Percentiles rank a stretch among this genome's conserved stretches.
phyloP scores from a whole-genome alignment of 2,113 vertebrate species.

The Heterotilapia buettikoferi region DNA sequence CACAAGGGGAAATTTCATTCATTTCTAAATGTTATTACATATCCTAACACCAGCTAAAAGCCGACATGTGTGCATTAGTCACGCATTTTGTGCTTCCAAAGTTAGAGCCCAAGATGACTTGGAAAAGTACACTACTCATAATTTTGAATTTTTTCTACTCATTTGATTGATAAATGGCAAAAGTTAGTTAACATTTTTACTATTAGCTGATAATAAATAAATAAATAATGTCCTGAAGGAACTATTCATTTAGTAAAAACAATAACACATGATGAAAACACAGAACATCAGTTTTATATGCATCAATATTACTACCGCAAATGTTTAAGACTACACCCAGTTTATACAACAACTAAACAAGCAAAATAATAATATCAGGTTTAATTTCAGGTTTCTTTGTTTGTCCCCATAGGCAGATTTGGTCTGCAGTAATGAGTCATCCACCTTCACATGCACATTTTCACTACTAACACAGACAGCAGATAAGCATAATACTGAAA shows the following conservation, averaged over 20 bases:
- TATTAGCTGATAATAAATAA: not conserved
- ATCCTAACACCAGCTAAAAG: not conserved
- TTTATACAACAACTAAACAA: not conserved
- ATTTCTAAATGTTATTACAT: not conserved
- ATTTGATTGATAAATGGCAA: not conserved
- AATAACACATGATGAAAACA: not conserved
- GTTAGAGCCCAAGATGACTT: not conserved
- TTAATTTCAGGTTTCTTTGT: not conserved
- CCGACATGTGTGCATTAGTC: not conserved
- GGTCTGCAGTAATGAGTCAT: not conserved
- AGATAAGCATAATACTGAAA: not conserved
- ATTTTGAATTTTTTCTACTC: accelerated
- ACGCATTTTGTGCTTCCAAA: not conserved
- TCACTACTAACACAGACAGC: not conserved
- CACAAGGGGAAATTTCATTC: too few relatives aligned
- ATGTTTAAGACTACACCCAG: not conserved
- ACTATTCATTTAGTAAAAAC: not conserved
- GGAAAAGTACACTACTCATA: not conserved
- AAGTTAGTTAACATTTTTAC: not conserved
- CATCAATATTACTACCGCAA: not conserved
- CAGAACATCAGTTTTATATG: not conserved
- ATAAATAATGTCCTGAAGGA: accelerated
- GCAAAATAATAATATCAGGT: not conserved
- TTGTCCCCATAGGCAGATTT: not conserved
- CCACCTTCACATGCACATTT: not conserved